A percentile compares a stretch with the other conserved stretches of the same genome.
These are phyloP conservation scores for Diplodus puntazzo DNA, from an alignment of 2,797 vertebrate genomes.

Conservation along the genomic window DNA sequence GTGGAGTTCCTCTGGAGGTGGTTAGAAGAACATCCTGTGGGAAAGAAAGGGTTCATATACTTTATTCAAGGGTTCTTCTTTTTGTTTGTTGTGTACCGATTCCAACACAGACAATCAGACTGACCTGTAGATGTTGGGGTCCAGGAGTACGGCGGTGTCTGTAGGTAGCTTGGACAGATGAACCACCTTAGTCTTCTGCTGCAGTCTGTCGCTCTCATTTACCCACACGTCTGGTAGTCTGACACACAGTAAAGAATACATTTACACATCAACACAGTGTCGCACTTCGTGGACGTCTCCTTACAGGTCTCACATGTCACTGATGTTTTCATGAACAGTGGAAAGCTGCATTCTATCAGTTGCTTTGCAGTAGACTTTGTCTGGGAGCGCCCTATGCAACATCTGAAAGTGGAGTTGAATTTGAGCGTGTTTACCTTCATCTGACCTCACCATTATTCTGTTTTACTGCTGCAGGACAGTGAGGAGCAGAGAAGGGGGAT, in stretches of 20 bases:
- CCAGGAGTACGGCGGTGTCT: slow-evolving; percentile 95
- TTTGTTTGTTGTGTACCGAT: no score
- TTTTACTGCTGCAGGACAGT: not conserved
- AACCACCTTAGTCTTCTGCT: slow-evolving; percentile 96
- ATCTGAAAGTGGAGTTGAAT: not conserved
- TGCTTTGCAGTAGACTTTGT: not conserved
- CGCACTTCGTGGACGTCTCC: not conserved
- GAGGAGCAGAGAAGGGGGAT: not conserved
- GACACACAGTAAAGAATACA: slow-evolving; percentile 10
- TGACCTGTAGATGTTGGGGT: slow-evolving; percentile 95
- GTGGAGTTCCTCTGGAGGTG: not conserved
- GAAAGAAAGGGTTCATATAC: not conserved
- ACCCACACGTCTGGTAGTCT: slow-evolving; percentile 97
- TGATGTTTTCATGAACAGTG: not conserved
- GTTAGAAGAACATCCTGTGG: slow-evolving; percentile 81
- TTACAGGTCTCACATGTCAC: no score
- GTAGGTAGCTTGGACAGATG: slow-evolving; percentile 95
- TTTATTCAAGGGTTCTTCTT: not conserved
- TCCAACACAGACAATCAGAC: not conserved
- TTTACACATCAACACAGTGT: not conserved
- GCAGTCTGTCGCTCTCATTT: slow-evolving; percentile 93
- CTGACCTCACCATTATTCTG: not conserved
- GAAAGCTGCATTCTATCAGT: not conserved
- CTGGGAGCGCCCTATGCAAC: not conserved
- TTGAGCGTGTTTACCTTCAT: not conserved